These are phyloP conservation scores for Microdon myrmicae DNA, from an alignment of 2,888 invertebrate species.

Conservation along the genomic window DNA sequence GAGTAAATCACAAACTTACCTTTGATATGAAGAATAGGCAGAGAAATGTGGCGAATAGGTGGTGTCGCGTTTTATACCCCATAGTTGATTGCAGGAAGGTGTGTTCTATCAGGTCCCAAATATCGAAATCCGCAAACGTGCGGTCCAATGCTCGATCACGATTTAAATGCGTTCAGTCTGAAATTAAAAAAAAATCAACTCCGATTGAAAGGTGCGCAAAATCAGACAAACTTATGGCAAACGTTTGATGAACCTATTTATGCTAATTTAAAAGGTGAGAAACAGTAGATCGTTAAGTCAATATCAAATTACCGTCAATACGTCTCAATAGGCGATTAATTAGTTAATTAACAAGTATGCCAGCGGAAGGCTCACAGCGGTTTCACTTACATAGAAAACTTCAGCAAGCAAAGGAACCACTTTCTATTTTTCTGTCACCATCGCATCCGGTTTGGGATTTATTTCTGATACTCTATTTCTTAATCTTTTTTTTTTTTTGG, in stretches of 20 bases:
- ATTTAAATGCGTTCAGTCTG: too few species aligned
- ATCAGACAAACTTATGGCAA: too few species aligned
- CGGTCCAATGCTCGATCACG: too few species aligned
- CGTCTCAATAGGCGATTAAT: too few species aligned
- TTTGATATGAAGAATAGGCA: slow-evolving; percentile 65
- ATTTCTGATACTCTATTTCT: background rate
- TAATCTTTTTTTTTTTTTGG: background rate
- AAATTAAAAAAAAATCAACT: background rate
- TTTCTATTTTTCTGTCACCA: slow-evolving; percentile 62
- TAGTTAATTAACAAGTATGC: slow-evolving; percentile 54
- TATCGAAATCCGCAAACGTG: too few species aligned
- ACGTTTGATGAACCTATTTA: too few species aligned
- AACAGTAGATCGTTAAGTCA: too few species aligned
- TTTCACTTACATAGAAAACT: slow-evolving; percentile 53
- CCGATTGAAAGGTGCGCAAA: background rate
- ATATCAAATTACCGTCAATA: too few species aligned
- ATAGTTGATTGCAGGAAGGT: too few species aligned
- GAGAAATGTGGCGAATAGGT: slow-evolving; percentile 62
- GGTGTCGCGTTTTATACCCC: slow-evolving; percentile 64
- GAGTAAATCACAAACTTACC: slow-evolving; percentile 58
- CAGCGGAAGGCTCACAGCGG: slow-evolving; percentile 36
- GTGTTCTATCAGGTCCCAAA: too few species aligned
- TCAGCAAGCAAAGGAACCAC: slow-evolving; percentile 59
- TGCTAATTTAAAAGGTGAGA: too few species aligned
- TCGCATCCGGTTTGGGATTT: slow-evolving; percentile 37